A percentile compares a stretch with the other conserved stretches of the same genome.
phyloP scores from a whole-genome alignment of 1,140 invertebrate species.

The Polypedilum vanderplanki region DNA sequence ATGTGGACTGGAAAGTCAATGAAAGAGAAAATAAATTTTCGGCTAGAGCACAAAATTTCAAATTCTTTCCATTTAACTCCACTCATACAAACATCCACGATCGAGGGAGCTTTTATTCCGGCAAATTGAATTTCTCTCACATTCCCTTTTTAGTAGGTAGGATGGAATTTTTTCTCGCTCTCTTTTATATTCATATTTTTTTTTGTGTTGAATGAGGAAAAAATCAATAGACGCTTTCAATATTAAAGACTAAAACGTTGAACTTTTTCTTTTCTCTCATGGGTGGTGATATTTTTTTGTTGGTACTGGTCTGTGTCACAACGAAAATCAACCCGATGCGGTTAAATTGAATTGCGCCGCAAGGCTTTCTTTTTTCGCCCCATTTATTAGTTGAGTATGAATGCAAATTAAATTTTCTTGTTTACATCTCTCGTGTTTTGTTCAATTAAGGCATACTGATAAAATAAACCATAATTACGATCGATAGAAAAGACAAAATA shows the following conservation, averaged over 20 bases:
- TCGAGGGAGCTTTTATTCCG: neutral
- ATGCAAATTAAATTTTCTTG: constrained; percentile 19
- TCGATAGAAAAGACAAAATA: neutral
- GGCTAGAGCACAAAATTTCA: neutral
- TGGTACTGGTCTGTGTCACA: constrained; percentile 25
- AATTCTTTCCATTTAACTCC: neutral
- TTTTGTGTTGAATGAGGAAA: constrained; percentile 8
- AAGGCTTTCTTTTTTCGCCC: neutral
- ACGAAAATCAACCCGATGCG: neutral
- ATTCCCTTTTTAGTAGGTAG: neutral
- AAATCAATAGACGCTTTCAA: constrained; percentile 26
- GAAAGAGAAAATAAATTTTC: neutral
- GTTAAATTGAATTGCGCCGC: constrained; percentile 17
- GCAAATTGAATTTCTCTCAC: neutral
- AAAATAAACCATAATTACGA: neutral
- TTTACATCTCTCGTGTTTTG: neutral
- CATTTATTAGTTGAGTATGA: neutral
- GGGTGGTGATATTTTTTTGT: too few species aligned
- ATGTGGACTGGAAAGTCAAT: neutral
- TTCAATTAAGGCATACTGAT: neutral
- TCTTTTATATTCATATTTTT: neutral
- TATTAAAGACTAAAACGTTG: constrained; percentile 2
- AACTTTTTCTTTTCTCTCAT: neutral
- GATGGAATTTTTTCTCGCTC: neutral
- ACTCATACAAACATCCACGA: neutral